Evolutionary conservation across 2,888 invertebrate genomes (phyloP).

Genomic region (Heliconius erato): DNA sequence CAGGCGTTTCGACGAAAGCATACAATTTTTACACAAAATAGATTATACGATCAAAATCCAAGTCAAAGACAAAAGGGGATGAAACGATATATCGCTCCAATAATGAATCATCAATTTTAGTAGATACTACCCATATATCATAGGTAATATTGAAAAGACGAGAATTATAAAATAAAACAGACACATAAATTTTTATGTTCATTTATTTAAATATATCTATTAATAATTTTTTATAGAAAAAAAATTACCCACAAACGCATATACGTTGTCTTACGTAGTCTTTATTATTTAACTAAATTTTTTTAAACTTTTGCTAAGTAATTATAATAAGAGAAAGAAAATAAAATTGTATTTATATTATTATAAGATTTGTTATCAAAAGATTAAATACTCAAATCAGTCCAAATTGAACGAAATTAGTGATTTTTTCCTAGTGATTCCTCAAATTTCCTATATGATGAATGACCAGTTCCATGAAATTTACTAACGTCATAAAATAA

Average conservation of each 20-base stretch:
- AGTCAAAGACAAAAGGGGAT: background rate
- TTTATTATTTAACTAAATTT: background rate
- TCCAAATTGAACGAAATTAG: background rate
- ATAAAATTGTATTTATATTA: background rate
- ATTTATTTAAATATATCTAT: background rate
- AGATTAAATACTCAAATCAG: background rate
- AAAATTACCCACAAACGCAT: no score
- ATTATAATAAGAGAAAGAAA: background rate
- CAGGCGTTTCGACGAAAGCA: background rate
- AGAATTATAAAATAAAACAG: background rate
- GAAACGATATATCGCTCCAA: background rate
- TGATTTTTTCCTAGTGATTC: background rate
- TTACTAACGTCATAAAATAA: background rate
- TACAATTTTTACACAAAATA: background rate
- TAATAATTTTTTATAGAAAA: background rate
- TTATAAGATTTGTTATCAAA: background rate
- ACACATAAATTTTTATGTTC: background rate
- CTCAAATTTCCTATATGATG: slow-evolving; percentile 5
- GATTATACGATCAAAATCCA: background rate
- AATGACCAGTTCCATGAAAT: slow-evolving; percentile 2
- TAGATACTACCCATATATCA: background rate
- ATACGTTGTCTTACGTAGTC: no score
- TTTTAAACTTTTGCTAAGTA: background rate
- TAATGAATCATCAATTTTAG: background rate
- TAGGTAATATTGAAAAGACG: no score